A percentile compares a stretch with the other conserved stretches of the same genome.
phyloP scores from a whole-genome alignment of 1,140 invertebrate species.

The Drosophila orosa region DNA sequence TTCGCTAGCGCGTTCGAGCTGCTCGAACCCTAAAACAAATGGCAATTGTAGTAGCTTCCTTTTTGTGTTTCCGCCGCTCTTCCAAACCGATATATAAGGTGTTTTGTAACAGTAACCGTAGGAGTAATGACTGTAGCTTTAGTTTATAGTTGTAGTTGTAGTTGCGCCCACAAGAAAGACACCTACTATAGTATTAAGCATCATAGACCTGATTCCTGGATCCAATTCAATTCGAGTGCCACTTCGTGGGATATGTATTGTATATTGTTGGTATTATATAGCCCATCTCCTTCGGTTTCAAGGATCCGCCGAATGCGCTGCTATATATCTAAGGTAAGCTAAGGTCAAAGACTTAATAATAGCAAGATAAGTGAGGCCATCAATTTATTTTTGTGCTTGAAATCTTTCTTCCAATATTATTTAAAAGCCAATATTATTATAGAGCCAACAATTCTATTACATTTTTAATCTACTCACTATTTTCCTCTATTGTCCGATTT shows the following conservation, averaged over 20 bases:
- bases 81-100: constrained; percentile 36
- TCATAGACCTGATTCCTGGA: constrained; percentile 14
- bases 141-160: constrained; percentile 3
- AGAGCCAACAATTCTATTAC: not conserved
- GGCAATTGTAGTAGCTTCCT: constrained; percentile 51
- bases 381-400: not conserved
- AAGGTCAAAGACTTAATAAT: not conserved
- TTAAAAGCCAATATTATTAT: not conserved
- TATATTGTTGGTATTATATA: constrained; percentile 3
- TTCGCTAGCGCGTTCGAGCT: constrained; percentile 60
- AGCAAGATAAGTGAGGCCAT: not conserved
- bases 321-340: not conserved
- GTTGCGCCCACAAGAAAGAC: constrained; percentile 39
- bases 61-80: constrained; percentile 34
- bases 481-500: not conserved
- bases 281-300: not conserved
- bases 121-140: constrained; percentile 9
- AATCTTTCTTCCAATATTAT: not conserved
- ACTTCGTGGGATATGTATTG: constrained; percentile 22
- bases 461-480: not conserved
- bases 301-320: constrained; percentile 1
- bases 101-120: constrained; percentile 31
- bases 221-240: constrained; percentile 41
- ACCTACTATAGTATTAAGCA: constrained; percentile 54
- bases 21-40: constrained; percentile 77